A percentile compares a stretch with the other conserved stretches of the same genome.
Evolutionary conservation across 2,113 vertebrate species (phyloP).

Genomic region (Rhadina sibilatrix): DNA sequence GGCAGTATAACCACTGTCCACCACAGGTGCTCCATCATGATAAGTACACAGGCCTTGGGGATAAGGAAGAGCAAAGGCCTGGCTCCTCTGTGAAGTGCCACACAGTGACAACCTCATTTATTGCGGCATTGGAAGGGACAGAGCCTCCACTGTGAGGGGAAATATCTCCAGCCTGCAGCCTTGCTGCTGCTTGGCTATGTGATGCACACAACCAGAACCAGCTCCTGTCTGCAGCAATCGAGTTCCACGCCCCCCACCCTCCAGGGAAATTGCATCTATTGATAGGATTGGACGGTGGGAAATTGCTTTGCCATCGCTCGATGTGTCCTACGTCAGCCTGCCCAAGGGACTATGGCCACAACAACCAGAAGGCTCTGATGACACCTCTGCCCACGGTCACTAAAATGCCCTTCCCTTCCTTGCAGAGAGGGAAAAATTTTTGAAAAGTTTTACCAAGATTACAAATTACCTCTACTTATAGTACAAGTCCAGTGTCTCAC

Average conservation of each 20-base stretch:
- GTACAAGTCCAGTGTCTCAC: background rate
- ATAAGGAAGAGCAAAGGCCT: background rate
- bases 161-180: background rate
- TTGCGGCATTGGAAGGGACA: accelerated
- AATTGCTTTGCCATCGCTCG: conserved; percentile 39
- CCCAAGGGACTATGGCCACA: background rate
- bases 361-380: background rate
- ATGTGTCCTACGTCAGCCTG: background rate
- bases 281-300: background rate
- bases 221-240: background rate
- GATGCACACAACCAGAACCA: background rate
- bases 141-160: accelerated
- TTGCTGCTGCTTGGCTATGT: background rate
- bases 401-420: background rate
- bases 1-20: background rate
- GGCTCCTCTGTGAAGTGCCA: background rate
- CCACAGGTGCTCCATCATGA: background rate
- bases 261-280: background rate
- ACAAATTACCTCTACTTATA: background rate
- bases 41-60: background rate
- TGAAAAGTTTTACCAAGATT: background rate
- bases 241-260: background rate
- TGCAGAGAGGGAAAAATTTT: background rate
- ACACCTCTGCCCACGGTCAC: background rate
- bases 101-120: background rate